phyloP scores from a whole-genome alignment of 2,113 vertebrate species.

The Colius striatus region DNA sequence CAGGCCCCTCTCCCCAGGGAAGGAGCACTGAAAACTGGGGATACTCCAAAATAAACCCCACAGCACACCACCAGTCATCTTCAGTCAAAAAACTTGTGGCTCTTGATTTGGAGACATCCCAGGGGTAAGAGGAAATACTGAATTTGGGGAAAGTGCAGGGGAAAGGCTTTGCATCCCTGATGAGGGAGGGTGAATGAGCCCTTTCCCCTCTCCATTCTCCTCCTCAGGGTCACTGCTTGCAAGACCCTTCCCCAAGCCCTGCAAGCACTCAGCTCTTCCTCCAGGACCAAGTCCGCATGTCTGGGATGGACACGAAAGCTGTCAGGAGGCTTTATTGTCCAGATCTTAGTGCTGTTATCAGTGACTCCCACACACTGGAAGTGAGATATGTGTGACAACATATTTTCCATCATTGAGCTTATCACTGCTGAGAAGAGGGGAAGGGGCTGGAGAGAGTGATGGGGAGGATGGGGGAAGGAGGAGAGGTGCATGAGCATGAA shows the following conservation, averaged over 20 bases:
- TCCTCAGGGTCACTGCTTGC: not conserved
- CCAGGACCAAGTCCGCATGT: not conserved
- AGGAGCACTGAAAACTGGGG: not conserved
- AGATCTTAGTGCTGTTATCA: not conserved
- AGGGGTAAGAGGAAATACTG: not conserved
- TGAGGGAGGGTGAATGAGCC: not conserved
- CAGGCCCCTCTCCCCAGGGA: not conserved
- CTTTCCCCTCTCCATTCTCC: not conserved
- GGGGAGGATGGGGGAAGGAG: not conserved
- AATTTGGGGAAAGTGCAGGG: not conserved
- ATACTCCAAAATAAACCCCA: not conserved
- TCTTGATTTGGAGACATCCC: not conserved
- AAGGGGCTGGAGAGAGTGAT: not conserved
- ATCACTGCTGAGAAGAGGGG: not conserved
- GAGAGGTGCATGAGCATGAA: not conserved
- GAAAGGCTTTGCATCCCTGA: not conserved
- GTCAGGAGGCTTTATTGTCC: slow-evolving; percentile 64
- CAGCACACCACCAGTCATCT: rapidly evolving
- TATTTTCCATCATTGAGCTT: slow-evolving; percentile 37
- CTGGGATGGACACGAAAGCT: not conserved
- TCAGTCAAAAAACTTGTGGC: not conserved
- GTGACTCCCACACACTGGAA: slow-evolving; percentile 57
- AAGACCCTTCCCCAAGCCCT: not conserved
- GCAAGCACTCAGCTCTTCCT: not conserved
- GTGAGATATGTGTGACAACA: slow-evolving; percentile 62